Percentiles rank a stretch among this genome's conserved stretches.
Conservation (phyloP, 2,113 vertebrate species). For the Mellivora capensis region DNA sequence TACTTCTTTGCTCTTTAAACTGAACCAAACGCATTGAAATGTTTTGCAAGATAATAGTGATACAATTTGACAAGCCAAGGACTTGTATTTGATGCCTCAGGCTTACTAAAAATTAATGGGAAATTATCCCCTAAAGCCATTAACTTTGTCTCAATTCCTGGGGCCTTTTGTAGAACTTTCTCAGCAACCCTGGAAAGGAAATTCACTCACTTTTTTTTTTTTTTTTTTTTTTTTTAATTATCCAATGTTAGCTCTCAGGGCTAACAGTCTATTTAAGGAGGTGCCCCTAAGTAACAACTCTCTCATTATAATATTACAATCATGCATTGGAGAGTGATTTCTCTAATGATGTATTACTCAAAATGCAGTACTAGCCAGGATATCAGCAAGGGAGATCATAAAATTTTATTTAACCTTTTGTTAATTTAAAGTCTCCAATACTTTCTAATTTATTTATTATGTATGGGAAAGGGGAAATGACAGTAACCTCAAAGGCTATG, state of each 20-base stretch:
- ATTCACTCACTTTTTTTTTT: constrained; percentile 57
- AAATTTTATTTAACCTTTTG: constrained; percentile 81
- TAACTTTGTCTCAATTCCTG: constrained; percentile 33
- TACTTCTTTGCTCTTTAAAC: not conserved
- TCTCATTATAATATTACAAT: constrained; percentile 71
- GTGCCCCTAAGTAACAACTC: constrained; percentile 68
- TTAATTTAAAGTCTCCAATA: constrained; percentile 78
- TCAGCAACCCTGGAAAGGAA: constrained; percentile 49
- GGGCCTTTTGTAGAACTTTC: constrained; percentile 40
- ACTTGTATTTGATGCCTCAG: constrained; percentile 51
- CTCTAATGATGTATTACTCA: constrained; percentile 75
- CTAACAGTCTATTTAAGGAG: constrained; percentile 65
- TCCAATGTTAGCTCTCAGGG: constrained; percentile 41
- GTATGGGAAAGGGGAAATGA: constrained; percentile 49
- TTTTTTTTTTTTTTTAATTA: not conserved
- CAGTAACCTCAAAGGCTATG: constrained; percentile 54
- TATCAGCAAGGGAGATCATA: constrained; percentile 74
- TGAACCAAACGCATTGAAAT: constrained; percentile 22
- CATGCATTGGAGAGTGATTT: constrained; percentile 71
- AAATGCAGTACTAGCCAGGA: constrained; percentile 62
- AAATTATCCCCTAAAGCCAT: constrained; percentile 32
- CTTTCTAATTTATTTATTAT: constrained; percentile 79
- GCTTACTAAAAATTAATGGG: not conserved
- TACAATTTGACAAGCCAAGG: constrained; percentile 37
- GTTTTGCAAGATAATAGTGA: constrained; percentile 8